phyloP scores from a whole-genome alignment of 2,113 vertebrate genomes.

The Sylvia atricapilla region DNA sequence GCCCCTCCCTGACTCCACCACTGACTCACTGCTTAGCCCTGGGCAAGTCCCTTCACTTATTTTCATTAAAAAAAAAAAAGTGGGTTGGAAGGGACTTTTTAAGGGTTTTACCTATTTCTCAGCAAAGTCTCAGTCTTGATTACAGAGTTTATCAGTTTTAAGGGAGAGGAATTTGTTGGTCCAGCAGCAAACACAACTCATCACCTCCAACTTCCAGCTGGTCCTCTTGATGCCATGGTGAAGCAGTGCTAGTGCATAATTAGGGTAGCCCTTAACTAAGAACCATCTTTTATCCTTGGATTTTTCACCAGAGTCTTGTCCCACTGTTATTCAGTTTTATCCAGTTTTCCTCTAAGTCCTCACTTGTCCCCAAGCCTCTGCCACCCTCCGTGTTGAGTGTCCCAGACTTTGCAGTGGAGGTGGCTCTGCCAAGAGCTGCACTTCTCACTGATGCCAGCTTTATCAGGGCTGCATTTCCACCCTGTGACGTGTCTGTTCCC shows the following conservation, averaged over 20 bases:
- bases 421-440: not conserved
- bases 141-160: not conserved
- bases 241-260: fast-evolving
- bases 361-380: not conserved
- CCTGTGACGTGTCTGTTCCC: not conserved
- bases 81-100: not conserved
- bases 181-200: not conserved
- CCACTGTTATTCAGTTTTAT: not conserved
- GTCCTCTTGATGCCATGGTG: not conserved
- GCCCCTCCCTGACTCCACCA: not conserved
- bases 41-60: not conserved
- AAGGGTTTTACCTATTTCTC: not conserved
- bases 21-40: not conserved
- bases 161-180: not conserved
- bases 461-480: not conserved
- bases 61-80: not conserved
- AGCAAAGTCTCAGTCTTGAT: not conserved
- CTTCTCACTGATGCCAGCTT: not conserved
- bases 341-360: not conserved
- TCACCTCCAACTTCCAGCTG: not conserved
- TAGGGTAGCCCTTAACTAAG: not conserved
- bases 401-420: not conserved
- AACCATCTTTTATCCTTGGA: not conserved
- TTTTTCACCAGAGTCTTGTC: not conserved
- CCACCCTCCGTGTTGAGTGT: fast-evolving